phyloP scores from a whole-genome alignment of 2,113 vertebrate genomes.

The Balaenoptera acutorostrata region DNA sequence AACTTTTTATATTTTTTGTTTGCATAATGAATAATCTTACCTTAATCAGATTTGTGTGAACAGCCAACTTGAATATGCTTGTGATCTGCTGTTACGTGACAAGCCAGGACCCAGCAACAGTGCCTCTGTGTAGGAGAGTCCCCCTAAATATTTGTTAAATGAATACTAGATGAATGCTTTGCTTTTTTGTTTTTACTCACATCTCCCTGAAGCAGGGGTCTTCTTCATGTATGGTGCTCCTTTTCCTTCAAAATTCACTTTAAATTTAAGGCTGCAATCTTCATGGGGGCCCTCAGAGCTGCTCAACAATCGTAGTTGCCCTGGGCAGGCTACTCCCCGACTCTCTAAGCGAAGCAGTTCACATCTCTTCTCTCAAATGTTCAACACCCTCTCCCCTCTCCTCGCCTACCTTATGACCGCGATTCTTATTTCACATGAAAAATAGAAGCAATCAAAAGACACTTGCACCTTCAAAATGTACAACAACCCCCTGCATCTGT shows the following conservation, averaged over 20 bases:
- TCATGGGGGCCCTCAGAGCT: background rate
- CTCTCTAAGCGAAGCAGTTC: background rate
- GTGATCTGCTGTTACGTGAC: background rate
- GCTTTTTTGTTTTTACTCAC: background rate
- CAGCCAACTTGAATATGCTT: background rate
- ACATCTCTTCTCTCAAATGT: background rate
- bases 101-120: background rate
- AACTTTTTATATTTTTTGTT: background rate
- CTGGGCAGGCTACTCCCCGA: background rate
- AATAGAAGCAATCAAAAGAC: background rate
- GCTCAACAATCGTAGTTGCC: background rate
- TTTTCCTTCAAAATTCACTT: background rate
- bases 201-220: background rate
- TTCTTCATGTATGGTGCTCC: background rate
- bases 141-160: background rate
- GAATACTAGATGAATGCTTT: background rate
- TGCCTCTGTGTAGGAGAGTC: background rate
- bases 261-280: background rate
- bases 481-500: background rate
- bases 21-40: background rate
- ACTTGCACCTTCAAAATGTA: background rate
- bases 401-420: background rate
- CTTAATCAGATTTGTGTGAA: background rate
- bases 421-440: background rate
- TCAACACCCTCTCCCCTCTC: background rate